Base-by-base conservation (phyloP, 2,888 invertebrate genomes). In the Caenorhabditis virilis region DNA sequence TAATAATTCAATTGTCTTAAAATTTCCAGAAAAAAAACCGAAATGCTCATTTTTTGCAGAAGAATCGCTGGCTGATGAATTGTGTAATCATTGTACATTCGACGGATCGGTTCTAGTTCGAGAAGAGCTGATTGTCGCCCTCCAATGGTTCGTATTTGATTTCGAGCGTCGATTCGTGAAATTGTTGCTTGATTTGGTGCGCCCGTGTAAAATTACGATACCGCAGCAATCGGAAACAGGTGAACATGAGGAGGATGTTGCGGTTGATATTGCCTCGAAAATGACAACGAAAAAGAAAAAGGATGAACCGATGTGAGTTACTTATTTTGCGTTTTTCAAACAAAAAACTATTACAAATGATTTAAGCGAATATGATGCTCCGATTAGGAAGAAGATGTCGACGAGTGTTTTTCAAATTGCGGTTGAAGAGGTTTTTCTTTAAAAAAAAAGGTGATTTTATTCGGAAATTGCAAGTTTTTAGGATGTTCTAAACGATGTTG, bases 41-140 rank as follows among this genome's bases (percentile, higher is more conserved):
- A n/a, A n/a, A n/a, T n/a, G n/a, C n/a, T n/a, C n/a, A n/a, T n/a
- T n/a, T n/a, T n/a, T n/a, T n/a, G n/a, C 41, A 52, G 72, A 79
- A 86, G 92, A 94, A 82, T 90, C 90, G 78, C 91, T 97, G 71
- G 93, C 91, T 67, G 91, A 92, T 86, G 91, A 89, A 54, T 87
- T 98, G 72, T 89, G 92, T 89, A 89, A 80, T 89, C 89, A 30
- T 88, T 91, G 74, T 88, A 89, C 35, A 87, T 68, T 88, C 74
- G 94, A 98, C 86, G 92, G 91, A 87, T 90, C 91, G 77, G 90
- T 91, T 62, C 86, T 95, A 76, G 95, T 95, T 71, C 88, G 95
- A 70, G 87, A 87, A 84, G 89, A 88, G 82, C 61, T 78, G 22
- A 71, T 76, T 13, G 78, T 78, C 2, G 80, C 82, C 7, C 69